A percentile compares a stretch with the other conserved stretches of the same genome.
These are phyloP conservation scores for Leuciscus idus DNA, from an alignment of 2,113 vertebrate genomes.

Conservation along the genomic window DNA sequence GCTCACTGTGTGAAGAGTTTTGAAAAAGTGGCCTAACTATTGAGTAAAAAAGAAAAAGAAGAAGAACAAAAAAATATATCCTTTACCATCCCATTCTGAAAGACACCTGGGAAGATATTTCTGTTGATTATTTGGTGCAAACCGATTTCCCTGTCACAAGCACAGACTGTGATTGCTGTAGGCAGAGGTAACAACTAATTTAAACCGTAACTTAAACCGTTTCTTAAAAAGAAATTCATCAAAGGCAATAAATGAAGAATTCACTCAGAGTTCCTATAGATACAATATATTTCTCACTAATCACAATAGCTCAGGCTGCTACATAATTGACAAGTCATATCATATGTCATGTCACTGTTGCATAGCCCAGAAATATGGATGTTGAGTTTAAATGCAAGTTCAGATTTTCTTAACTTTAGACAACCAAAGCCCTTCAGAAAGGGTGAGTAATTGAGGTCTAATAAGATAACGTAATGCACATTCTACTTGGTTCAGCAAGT, in stretches of 20 bases:
- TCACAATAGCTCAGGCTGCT: background rate
- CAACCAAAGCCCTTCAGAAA: background rate
- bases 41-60: too few relatives aligned
- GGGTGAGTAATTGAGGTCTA: background rate
- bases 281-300: background rate
- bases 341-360: background rate
- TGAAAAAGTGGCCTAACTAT: too few relatives aligned
- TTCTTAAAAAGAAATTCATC: background rate
- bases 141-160: background rate
- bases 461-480: conserved; percentile 17
- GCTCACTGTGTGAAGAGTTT: too few relatives aligned
- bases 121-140: background rate
- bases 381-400: background rate
- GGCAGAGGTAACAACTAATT: background rate
- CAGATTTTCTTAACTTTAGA: background rate
- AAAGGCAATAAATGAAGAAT: background rate
- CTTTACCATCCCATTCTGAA: background rate
- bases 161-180: background rate
- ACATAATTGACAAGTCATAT: background rate
- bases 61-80: too few relatives aligned
- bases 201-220: too few relatives aligned
- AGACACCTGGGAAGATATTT: background rate
- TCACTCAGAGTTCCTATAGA: background rate
- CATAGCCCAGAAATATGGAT: background rate
- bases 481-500: background rate